Base-by-base conservation (phyloP, 2,797 vertebrate genomes). In the Protonibea diacanthus region DNA sequence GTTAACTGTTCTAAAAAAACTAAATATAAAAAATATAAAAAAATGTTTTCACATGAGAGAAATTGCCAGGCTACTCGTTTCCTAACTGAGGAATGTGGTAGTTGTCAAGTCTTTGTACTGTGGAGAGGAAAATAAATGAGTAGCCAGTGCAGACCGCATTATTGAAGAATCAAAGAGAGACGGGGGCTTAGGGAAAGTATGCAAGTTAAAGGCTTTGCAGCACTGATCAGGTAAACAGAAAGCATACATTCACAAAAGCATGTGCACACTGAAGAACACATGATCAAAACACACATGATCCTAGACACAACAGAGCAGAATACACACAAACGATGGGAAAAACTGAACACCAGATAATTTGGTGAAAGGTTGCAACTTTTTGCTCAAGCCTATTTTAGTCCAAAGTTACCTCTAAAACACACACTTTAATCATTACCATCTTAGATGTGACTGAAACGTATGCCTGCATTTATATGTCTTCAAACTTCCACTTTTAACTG, bases 161-260 rank as follows among this genome's bases (percentile, higher is more conserved):
- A 85, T 70, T 81, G 64, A 83, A 83, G 72, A 86, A 80, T 82
- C 83, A 85, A 82, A 83, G 45, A 60, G 23, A 86, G 71, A 82
- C 23, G 6, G 45, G 48, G 49, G 61, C 60, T 69, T 55, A 18
- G 63, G 51, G 48, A 74, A 76, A 66, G 42, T 45, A 33, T 48
- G 66, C 27, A 76, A 79, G 78, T 77, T 69, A 77, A 86, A 84
- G 78, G 66, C 47, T 71, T 78, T 65, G 48, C 51, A 33, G 63
- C 60, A 59, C 48, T 53, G 20, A 84, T 69, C 52, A 62, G 64
- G 42, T 72, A 81, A 49, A 61, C 40, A 60, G 71, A 66, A 14
- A 20, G 25, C 21, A 63, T 29, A 67, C 23, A 71, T 61, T 47
- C 49, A 68, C 23, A 53, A 33, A 82, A 58, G 4, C 20, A 71